A percentile compares a stretch with the other conserved stretches of the same genome.
Evolutionary conservation across 2,888 invertebrate genomes (phyloP).

Genomic region (Aelia acuminata): DNA sequence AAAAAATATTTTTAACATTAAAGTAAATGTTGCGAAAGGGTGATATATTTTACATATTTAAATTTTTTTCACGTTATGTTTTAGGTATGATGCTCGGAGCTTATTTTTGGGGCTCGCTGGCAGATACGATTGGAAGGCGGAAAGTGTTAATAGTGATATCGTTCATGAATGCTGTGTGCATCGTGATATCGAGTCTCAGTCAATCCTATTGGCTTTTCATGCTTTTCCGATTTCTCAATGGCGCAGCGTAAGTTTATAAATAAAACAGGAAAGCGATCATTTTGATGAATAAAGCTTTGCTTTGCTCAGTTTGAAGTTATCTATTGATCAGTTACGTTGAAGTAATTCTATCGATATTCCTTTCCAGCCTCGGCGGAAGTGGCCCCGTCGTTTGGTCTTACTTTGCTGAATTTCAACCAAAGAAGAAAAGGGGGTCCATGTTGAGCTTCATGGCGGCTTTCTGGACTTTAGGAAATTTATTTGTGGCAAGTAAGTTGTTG

Average conservation of each 20-base stretch:
- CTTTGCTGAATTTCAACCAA: constrained; percentile 95
- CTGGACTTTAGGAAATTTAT: constrained; percentile 94
- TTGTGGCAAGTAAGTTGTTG: constrained; percentile 80
- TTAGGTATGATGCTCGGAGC: constrained; percentile 94
- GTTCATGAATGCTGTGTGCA: constrained; percentile 90
- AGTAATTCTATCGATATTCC: neutral
- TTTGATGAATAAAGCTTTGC: neutral
- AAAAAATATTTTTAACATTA: neutral
- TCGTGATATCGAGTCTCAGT: constrained; percentile 90
- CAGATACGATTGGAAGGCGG: constrained; percentile 89
- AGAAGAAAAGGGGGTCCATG: constrained; percentile 91
- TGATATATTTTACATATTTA: neutral
- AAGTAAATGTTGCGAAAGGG: neutral
- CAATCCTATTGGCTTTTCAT: constrained; percentile 91
- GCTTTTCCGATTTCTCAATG: constrained; percentile 91
- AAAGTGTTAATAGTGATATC: constrained; percentile 91
- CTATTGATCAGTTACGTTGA: neutral
- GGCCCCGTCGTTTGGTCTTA: constrained; percentile 96
- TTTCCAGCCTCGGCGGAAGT: constrained; percentile 85
- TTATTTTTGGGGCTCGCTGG: constrained; percentile 92
- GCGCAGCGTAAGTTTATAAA: constrained; percentile 86
- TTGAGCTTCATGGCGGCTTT: constrained; percentile 94
- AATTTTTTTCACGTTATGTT: constrained; percentile 69
- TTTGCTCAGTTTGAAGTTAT: too few relatives aligned
- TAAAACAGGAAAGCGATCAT: neutral